Percentiles rank a stretch among this genome's conserved stretches.
Evolutionary conservation across 2,888 invertebrate species (phyloP).

Genomic region (Synanthedon myopaeformis): DNA sequence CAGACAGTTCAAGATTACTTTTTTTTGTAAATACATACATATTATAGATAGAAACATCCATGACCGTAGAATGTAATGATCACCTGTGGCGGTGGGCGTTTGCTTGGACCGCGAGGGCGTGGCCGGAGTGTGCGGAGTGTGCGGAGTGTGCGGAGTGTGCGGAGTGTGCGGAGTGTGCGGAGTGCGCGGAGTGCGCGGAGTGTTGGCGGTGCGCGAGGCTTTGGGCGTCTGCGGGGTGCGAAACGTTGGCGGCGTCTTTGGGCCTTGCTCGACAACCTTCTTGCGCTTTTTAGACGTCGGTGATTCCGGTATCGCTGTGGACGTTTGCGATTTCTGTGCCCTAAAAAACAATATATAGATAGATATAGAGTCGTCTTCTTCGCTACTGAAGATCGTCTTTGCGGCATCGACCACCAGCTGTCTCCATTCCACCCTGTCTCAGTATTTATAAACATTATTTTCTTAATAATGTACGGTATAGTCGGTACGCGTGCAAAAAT

Average conservation of each 20-base stretch:
- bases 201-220: conserved; percentile 7
- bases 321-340: conserved; percentile 11
- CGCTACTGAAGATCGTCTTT: too few species aligned
- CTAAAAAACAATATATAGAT: neutral
- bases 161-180: conserved; percentile 9
- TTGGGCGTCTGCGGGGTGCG: conserved; percentile 8
- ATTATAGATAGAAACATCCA: too few species aligned
- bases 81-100: conserved; percentile 1
- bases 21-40: too few species aligned
- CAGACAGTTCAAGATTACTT: too few species aligned
- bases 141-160: conserved; percentile 8
- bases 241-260: neutral
- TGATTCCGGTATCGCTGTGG: conserved; percentile 24
- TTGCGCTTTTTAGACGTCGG: conserved; percentile 39
- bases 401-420: too few species aligned
- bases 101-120: conserved; percentile 4
- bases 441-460: too few species aligned
- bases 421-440: too few species aligned
- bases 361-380: too few species aligned
- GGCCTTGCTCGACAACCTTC: conserved; percentile 25
- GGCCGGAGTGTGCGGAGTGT: conserved; percentile 6
- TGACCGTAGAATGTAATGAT: too few species aligned
- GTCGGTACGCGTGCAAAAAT: too few species aligned
- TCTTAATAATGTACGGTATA: too few species aligned
- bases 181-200: conserved; percentile 7